Evolutionary conservation across 1,140 invertebrate genomes (phyloP).

Genomic region (Cyrtorhinus lividipennis): DNA sequence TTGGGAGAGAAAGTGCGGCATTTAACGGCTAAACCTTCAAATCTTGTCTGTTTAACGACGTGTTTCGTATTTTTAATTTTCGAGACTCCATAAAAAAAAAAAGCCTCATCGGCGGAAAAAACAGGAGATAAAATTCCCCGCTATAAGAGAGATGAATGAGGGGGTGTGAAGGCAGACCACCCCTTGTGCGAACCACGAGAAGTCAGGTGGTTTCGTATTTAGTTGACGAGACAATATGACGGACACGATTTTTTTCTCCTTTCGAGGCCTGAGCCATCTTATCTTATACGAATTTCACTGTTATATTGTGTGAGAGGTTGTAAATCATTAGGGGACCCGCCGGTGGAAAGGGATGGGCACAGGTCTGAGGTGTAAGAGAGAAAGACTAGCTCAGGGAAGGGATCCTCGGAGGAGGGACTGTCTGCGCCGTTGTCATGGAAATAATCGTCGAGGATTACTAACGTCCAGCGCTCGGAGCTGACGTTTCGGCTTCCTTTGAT

Average conservation of each 20-base stretch:
- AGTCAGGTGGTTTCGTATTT: conserved; percentile 1
- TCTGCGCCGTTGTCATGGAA: conserved; percentile 9
- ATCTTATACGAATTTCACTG: conserved; percentile 6
- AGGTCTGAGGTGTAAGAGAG: neutral
- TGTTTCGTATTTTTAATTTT: neutral
- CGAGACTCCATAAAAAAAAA: conserved; percentile 1
- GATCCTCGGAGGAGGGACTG: neutral
- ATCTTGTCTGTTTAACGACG: neutral
- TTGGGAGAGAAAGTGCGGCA: neutral
- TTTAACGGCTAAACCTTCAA: neutral
- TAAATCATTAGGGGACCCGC: neutral
- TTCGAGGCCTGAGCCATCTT: neutral
- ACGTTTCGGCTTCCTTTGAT: conserved; percentile 7
- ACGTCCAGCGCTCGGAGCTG: conserved; percentile 4
- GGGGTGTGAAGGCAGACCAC: neutral
- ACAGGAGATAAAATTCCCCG: neutral
- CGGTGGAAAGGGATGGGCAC: neutral
- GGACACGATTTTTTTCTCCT: neutral
- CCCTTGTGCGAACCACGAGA: neutral
- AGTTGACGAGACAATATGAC: neutral
- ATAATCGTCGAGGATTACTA: conserved; percentile 9
- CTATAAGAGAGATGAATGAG: neutral
- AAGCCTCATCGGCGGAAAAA: neutral
- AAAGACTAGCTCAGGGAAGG: neutral
- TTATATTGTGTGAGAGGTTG: conserved; percentile 1